phyloP scores from a whole-genome alignment of 1,140 invertebrate genomes.

The Eumeta japonica region DNA sequence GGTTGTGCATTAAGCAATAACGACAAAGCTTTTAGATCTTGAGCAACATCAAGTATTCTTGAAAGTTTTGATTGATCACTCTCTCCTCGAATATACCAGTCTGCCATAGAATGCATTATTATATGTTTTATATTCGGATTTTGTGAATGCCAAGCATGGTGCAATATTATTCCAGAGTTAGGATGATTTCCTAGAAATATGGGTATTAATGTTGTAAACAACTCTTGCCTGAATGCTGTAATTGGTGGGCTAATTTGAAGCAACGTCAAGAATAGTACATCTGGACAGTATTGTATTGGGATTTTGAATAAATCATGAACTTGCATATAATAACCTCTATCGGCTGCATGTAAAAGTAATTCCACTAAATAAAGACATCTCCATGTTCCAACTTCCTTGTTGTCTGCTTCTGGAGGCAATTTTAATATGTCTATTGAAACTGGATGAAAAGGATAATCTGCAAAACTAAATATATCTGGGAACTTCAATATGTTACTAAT shows the following conservation, averaged over 20 bases:
- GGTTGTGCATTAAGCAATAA: conserved; percentile 89
- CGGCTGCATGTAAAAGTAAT: conserved; percentile 80
- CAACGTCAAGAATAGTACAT: conserved; percentile 84
- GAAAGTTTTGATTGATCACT: conserved; percentile 91
- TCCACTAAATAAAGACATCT: conserved; percentile 89
- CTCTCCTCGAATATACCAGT: conserved; percentile 91
- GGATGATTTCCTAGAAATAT: conserved; percentile 93
- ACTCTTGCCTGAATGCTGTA: conserved; percentile 76
- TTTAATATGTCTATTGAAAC: conserved; percentile 88
- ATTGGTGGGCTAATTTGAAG: conserved; percentile 80
- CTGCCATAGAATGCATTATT: conserved; percentile 95
- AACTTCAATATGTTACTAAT: conserved; percentile 84
- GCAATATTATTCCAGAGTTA: conserved; percentile 88
- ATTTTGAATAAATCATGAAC: conserved; percentile 91
- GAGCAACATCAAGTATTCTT: conserved; percentile 93
- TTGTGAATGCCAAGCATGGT: conserved; percentile 89
- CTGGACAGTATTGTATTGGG: conserved; percentile 90
- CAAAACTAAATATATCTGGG: conserved; percentile 92
- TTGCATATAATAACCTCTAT: conserved; percentile 76
- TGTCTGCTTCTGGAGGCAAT: conserved; percentile 87
- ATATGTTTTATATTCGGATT: conserved; percentile 75
- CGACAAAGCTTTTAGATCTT: conserved; percentile 94
- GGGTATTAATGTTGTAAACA: conserved; percentile 82
- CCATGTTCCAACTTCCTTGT: conserved; percentile 90
- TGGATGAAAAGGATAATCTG: conserved; percentile 83